Evolutionary conservation across 2,888 invertebrate species (phyloP).

Genomic region (Ormyrus labotus): DNA sequence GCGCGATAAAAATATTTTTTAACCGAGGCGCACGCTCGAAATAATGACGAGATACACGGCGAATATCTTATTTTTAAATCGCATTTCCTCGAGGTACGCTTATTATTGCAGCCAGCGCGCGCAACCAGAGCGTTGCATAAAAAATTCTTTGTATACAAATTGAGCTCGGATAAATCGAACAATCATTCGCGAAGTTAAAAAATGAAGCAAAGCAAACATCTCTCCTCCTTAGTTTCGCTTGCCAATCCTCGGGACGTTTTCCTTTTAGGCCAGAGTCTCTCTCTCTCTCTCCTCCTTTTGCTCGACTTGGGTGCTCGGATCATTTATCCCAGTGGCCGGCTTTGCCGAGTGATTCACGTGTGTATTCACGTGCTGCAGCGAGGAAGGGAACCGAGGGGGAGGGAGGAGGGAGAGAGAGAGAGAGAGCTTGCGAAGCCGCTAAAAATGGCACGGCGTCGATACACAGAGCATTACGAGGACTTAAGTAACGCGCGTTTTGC

Average conservation of each 20-base stretch:
- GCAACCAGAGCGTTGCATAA: too few species aligned
- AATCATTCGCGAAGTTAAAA: too few species aligned
- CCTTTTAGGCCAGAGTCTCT: conserved; percentile 17
- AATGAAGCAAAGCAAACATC: too few species aligned
- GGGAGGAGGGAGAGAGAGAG: conserved; percentile 24
- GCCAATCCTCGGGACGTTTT: background rate
- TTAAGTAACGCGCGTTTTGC: conserved; percentile 27
- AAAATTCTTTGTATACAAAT: too few species aligned
- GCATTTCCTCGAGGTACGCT: too few species aligned
- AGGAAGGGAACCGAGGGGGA: background rate
- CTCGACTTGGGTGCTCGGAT: conserved; percentile 41
- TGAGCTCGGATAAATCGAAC: too few species aligned
- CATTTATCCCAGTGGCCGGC: conserved; percentile 57
- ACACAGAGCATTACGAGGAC: conserved; percentile 23
- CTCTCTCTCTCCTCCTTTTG: conserved; percentile 45
- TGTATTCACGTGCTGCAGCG: conserved; percentile 57
- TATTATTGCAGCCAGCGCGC: too few species aligned
- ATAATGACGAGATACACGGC: too few species aligned
- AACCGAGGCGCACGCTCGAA: too few species aligned
- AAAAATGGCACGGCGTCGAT: conserved; percentile 50
- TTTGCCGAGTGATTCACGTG: conserved; percentile 58
- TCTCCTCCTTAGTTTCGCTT: background rate
- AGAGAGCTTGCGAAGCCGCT: conserved; percentile 47
- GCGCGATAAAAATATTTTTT: too few species aligned
- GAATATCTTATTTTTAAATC: too few species aligned